Evolutionary conservation across 1,140 invertebrate species (phyloP), one percentile per base, ranked within the genome.

Genomic region (Megathymus violae): DNA sequence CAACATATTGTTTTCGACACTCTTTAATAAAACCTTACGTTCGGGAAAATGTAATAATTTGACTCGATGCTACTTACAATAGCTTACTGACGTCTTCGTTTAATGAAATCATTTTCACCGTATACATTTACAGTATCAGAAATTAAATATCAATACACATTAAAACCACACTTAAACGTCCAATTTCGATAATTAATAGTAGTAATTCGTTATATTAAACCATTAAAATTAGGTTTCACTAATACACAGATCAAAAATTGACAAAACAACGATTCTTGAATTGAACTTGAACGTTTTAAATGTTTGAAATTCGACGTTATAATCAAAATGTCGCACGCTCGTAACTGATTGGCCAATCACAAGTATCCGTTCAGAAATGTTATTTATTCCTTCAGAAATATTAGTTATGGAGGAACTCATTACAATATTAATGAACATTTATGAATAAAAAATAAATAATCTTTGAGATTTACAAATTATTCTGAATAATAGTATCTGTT

Each of bases 41-140:
- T n/a, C n/a, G n/a, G n/a, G n/a, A n/a, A n/a, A n/a, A n/a, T n/a
- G n/a, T n/a, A n/a, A n/a, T n/a, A 25, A 25, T 25, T 25, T 25
- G 22, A 25, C 3, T 3, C 3, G 22, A 38, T 47, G 19, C 38
- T 40, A 85, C 84, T 87, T 82, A 87, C 84, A 88, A 85, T 50
- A 83, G 64, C 47, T 73, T 76, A 43, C 73, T 74, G 22, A 85
- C 73, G 50, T 82, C 76, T 61, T 85, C 82, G 9, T 71, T 74
- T 60, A 74, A 25, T 16, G 66, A 64, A 61, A 76, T 80, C 85
- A 88, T 88, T 74, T 76, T 79, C 25, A 43, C 13, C 36, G 22
- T 10, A 22, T 60, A 38, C n/a, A n/a, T 11, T 25, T 38, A 31
- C 22, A 10, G 11, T 22, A n/a, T 5, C n/a, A 19, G 2, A 22